Evolutionary conservation across 2,888 invertebrate genomes (phyloP).

Genomic region (Ophraella communa): DNA sequence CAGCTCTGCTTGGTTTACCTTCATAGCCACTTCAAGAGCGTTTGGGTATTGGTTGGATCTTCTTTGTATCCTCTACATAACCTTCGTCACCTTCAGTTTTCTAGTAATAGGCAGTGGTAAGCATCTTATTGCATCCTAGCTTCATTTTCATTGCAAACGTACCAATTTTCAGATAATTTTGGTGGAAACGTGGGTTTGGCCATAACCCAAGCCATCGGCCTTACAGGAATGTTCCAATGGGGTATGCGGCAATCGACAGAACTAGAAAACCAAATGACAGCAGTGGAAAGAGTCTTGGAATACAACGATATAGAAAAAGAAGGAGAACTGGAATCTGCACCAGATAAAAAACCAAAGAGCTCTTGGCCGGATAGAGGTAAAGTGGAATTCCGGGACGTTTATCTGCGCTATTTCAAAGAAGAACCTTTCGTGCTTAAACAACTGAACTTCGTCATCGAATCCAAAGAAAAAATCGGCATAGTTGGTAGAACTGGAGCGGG

Average conservation of each 20-base stretch:
- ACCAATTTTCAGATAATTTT: conserved; percentile 35
- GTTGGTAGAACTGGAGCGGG: conserved; percentile 86
- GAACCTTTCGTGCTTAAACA: conserved; percentile 80
- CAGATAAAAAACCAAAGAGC: conserved; percentile 71
- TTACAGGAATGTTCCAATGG: conserved; percentile 78
- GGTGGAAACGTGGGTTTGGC: conserved; percentile 59
- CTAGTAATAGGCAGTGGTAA: conserved; percentile 70
- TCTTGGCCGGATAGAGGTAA: conserved; percentile 77
- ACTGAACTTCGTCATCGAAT: conserved; percentile 70
- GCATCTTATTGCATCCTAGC: conserved; percentile 19
- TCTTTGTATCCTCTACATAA: conserved; percentile 86
- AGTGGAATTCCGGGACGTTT: conserved; percentile 73
- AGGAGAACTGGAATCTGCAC: conserved; percentile 57
- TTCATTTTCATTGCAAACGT: background rate
- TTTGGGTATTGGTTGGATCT: conserved; percentile 94
- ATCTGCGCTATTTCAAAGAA: conserved; percentile 64
- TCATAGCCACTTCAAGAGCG: conserved; percentile 87
- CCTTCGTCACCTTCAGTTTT: conserved; percentile 84
- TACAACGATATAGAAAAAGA: conserved; percentile 55
- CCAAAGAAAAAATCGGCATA: conserved; percentile 78
- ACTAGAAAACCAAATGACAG: conserved; percentile 80
- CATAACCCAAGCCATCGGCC: conserved; percentile 57
- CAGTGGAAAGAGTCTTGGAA: conserved; percentile 81
- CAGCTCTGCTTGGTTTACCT: conserved; percentile 91
- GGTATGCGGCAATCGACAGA: conserved; percentile 71